Evolutionary conservation across 92 coral and sea anemone genomes (phyloP).

Genomic region (Epizoanthus rinbou): DNA sequence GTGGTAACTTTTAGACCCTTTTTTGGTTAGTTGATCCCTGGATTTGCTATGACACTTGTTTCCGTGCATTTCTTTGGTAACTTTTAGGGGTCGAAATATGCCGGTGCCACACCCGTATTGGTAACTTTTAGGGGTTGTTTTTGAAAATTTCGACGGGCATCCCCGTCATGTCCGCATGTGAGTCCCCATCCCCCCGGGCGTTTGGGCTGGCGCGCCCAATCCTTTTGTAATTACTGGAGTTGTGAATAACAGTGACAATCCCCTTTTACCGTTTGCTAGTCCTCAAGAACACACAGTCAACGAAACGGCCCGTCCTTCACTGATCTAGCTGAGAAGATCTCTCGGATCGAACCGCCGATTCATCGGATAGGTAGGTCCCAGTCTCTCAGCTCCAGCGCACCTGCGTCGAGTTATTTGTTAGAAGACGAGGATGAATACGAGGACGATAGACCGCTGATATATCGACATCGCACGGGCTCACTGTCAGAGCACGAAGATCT

Average conservation of each 20-base stretch:
- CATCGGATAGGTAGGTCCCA: conserved; percentile 77
- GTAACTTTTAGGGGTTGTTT: too few species aligned
- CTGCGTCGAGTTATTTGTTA: conserved; percentile 66
- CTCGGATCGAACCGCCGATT: conserved; percentile 93
- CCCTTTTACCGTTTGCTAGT: neutral
- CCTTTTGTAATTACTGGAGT: too few species aligned
- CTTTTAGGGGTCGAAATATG: too few species aligned
- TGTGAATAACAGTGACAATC: neutral
- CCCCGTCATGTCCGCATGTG: too few species aligned
- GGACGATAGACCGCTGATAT: conserved; percentile 70
- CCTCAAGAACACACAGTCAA: conserved; percentile 46
- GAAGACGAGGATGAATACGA: conserved; percentile 91
- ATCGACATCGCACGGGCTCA: conserved; percentile 92
- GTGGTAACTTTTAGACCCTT: too few species aligned
- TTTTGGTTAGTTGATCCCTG: too few species aligned
- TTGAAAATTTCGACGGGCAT: too few species aligned
- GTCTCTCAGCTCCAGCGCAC: conserved; percentile 66
- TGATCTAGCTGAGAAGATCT: conserved; percentile 88
- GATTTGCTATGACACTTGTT: too few species aligned
- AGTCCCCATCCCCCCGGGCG: too few species aligned
- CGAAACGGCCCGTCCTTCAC: conserved; percentile 78
- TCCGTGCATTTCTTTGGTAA: too few species aligned
- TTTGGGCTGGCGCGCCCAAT: too few species aligned
- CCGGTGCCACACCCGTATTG: too few species aligned
- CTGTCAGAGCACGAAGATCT: conserved; percentile 97